These are phyloP conservation scores for Hucho hucho DNA, from an alignment of 2,113 vertebrate species.

Conservation along the genomic window DNA sequence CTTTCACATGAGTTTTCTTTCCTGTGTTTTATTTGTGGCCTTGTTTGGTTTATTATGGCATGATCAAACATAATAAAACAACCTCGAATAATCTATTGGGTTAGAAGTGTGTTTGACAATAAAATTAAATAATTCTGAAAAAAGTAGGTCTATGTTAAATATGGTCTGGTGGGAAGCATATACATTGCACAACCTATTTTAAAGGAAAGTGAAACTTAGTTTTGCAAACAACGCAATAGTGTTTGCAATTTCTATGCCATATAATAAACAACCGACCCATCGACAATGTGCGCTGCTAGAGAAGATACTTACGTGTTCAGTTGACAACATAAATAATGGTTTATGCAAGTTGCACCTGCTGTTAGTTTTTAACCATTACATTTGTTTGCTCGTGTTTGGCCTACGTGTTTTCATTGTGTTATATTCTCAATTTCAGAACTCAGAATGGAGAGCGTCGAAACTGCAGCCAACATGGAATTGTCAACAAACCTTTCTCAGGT, in stretches of 20 bases:
- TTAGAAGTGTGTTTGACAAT: too few relatives aligned
- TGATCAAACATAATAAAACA: background rate
- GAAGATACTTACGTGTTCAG: background rate
- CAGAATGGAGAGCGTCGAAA: slow-evolving; percentile 52
- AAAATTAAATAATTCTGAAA: too few relatives aligned
- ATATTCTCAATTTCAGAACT: background rate
- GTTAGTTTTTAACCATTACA: too few relatives aligned
- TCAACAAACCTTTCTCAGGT: slow-evolving; percentile 68
- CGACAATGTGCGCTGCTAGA: too few relatives aligned
- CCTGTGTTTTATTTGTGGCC: background rate
- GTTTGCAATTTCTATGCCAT: too few relatives aligned
- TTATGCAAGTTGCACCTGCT: background rate
- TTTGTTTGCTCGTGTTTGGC: background rate
- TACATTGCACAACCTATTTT: background rate
- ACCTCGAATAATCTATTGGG: too few relatives aligned
- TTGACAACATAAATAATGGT: background rate
- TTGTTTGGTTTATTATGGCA: background rate
- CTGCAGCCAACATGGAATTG: slow-evolving; percentile 28
- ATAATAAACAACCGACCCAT: too few relatives aligned
- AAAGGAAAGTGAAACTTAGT: background rate
- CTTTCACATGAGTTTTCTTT: slow-evolving; percentile 1
- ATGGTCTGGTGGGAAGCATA: too few relatives aligned
- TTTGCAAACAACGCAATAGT: too few relatives aligned
- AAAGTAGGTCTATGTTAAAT: too few relatives aligned
- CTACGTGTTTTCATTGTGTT: background rate